Conservation (phyloP, 2,113 vertebrate genomes). For the Percopsis transmontana region DNA sequence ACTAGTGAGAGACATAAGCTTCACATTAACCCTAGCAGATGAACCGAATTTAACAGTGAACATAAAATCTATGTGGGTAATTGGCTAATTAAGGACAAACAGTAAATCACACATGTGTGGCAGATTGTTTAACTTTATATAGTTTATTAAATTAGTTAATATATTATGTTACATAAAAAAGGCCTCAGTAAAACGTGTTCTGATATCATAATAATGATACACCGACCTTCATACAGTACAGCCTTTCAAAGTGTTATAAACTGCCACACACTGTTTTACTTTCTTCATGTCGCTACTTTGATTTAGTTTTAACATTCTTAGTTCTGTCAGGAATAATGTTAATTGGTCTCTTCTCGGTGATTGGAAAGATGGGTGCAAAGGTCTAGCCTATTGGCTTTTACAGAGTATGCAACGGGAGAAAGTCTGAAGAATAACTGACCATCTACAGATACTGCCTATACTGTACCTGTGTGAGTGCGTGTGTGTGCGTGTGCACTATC, state of each 20-base stretch:
- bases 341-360: neutral
- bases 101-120: neutral
- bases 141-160: neutral
- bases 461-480: no score
- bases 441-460: no score
- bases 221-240: neutral
- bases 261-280: slow-evolving; percentile 17
- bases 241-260: slow-evolving; percentile 12
- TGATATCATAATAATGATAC: no score
- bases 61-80: neutral
- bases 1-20: slow-evolving; percentile 35
- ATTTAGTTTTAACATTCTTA: neutral
- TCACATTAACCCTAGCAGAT: slow-evolving; percentile 29
- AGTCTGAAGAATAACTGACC: neutral
- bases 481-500: no score
- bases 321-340: slow-evolving; percentile 6
- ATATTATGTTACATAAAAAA: no score
- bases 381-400: no score
- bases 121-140: neutral
- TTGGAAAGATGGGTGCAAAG: no score
- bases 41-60: slow-evolving; percentile 15
- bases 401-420: neutral
- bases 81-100: neutral
- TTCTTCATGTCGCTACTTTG: slow-evolving; percentile 12
- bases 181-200: no score